Base-by-base conservation (phyloP, 2,113 vertebrate species). In the Hippocampus mohnikei region DNA sequence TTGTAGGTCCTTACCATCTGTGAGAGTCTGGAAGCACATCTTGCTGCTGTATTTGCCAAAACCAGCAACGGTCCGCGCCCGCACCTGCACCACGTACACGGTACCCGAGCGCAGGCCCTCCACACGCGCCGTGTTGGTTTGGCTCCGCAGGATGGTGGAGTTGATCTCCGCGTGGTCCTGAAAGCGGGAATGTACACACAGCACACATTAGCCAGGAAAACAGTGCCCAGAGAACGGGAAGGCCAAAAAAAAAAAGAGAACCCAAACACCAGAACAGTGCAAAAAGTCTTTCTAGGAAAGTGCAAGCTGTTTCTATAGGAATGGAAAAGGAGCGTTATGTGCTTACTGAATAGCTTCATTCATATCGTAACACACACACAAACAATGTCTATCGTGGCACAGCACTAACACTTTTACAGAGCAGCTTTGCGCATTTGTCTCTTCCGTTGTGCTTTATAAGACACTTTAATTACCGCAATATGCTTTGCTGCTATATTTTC, bases 21-120 rank as follows among this genome's bases (percentile, higher is more conserved):
- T 98, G 83, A 98, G 94, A 0, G 96, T 98, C 92, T 99, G 97
- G 95, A 99, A 99, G 93, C 96, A 98, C 96, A 99, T 98, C 93
- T 97, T 98, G 85, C 95, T 95, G n/a, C 97, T 98, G 94, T 95
- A 98, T 90, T 97, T 98, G 87, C 97, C 97, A 1, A 98, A 98
- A 79, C 96, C 97, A 0, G 97, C 97, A 80, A 98, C 96, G 0
- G 96, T 99, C 85, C 96, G 92, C 0, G 97, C 97, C 0, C 97
- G 94, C 88, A 98, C 96, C 92, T 98, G 96, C 13, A 98, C 95
- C 86, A 99, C 96, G 0, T 98, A 98, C 3, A 98, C 94, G 53
- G 95, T 95, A 63, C 95, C 97, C 0, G 96, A 91, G 64, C 96
- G 87, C 58, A 98, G 93, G 73, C 93, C 94, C 27, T 98, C 96